Percentiles rank a stretch among this genome's conserved stretches.
phyloP scores from a whole-genome alignment of 2,888 invertebrate genomes.

The Hanleya hanleyi region DNA sequence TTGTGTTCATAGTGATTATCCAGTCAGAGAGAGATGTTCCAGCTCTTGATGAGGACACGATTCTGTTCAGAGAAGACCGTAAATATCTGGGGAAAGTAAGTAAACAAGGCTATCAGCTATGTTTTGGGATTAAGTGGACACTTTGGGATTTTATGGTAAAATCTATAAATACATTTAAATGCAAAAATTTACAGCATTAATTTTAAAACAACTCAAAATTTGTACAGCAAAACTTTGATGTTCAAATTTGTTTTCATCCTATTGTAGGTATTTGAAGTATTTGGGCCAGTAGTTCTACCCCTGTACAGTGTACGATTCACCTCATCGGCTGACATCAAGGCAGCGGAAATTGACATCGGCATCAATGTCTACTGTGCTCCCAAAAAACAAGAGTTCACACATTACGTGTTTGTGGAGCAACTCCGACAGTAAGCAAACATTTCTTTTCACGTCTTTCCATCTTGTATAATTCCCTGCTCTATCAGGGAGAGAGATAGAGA shows the following conservation, averaged over 20 bases:
- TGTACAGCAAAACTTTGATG: too few species aligned
- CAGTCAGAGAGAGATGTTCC: slow-evolving; percentile 79
- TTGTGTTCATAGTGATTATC: slow-evolving; percentile 62
- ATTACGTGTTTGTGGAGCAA: slow-evolving; percentile 67
- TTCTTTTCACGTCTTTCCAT: too few species aligned
- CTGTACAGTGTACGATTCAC: slow-evolving; percentile 95
- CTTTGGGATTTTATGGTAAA: too few species aligned
- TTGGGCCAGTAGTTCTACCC: slow-evolving; percentile 90
- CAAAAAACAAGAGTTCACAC: slow-evolving; percentile 79
- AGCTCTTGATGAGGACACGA: slow-evolving; percentile 88
- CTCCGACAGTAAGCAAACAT: slow-evolving; percentile 77
- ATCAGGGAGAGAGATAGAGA: too few species aligned
- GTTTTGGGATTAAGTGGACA: too few species aligned
- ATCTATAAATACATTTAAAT: too few species aligned
- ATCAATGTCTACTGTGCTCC: slow-evolving; percentile 89
- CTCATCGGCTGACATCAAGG: slow-evolving; percentile 82
- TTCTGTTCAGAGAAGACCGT: slow-evolving; percentile 88
- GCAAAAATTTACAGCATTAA: too few species aligned
- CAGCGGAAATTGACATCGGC: slow-evolving; percentile 80
- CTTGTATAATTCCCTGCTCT: too few species aligned
- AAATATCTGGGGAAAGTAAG: slow-evolving; percentile 75
- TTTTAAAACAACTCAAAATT: too few species aligned
- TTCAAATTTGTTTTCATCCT: not conserved
- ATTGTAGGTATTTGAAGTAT: slow-evolving; percentile 87
- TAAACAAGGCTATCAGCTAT: not conserved